Base-by-base conservation (phyloP, 2,888 invertebrate genomes). In the Lypha dubia region DNA sequence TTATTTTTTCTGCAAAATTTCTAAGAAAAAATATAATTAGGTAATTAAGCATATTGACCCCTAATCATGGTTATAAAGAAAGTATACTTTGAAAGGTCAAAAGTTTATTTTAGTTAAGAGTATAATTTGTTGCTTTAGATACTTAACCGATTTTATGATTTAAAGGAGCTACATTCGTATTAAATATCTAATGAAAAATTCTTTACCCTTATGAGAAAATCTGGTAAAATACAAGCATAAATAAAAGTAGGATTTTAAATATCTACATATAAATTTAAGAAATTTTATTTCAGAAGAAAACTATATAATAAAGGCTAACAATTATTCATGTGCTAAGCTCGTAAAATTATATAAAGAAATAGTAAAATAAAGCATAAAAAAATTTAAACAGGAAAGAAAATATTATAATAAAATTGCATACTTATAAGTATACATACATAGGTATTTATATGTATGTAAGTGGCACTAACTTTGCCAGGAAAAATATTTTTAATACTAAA, bases 341-440 rank as follows among this genome's bases (percentile, higher is more conserved):
- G 41, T n/a, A 1, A 53, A 56, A 44, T 60, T n/a, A 28, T 56
- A 62, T 20, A 20, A 49, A 67, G 0, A 51, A 51, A 58, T 22
- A 56, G 6, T 38, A 22, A 6, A 24, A 28, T 38, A 20, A 22
- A 22, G 8, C 20, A 35, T 6, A 32, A 24, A 68, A 15, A 17
- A 70, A 32, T 35, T 70, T 56, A 53, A 53, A 60, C 51, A 67
- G 62, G 74, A 58, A 70, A 51, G 32, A 35, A 65, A 70, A 63
- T 56, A 70, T 68, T 53, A 5, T 24, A 53, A 24, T 53, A 53
- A 53, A 53, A 53, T 7, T n/a, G n/a, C n/a, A n/a, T n/a, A n/a
- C n/a, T n/a, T n/a, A 24, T 22, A 51, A 3, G 13, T 20, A 2
- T 24, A 11, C 0, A 9, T 9, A 53, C 11, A 22, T 24, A 13